phyloP scores from a whole-genome alignment of 92 coral and sea anemone genomes.

The Plumapathes pennacea region DNA sequence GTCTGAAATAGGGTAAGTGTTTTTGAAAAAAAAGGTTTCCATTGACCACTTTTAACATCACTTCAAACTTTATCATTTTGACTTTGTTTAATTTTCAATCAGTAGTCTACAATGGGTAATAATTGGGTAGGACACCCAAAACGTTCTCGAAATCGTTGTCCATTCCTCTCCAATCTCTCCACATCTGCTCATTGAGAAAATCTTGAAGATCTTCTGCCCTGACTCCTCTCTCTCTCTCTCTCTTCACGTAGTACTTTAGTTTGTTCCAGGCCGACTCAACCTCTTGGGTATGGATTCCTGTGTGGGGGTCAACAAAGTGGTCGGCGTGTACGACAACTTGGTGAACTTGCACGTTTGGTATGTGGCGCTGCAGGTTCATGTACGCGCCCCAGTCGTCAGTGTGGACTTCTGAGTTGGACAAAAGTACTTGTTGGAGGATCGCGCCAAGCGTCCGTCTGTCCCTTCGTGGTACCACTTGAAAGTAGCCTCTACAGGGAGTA shows the following conservation, averaged over 20 bases:
- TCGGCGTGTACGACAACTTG: neutral
- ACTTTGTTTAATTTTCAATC: no score
- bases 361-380: neutral
- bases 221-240: conserved; percentile 9
- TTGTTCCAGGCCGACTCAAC: conserved; percentile 3
- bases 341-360: neutral
- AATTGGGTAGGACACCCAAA: no score
- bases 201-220: conserved; percentile 1
- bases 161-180: conserved; percentile 14
- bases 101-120: no score
- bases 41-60: no score
- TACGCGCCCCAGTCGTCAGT: conserved; percentile 12
- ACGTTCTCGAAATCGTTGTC: neutral
- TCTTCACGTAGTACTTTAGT: conserved; percentile 12
- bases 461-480: conserved; percentile 10
- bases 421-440: conserved; percentile 1
- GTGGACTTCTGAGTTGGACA: neutral
- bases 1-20: no score
- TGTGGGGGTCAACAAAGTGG: neutral
- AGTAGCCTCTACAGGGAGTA: conserved; percentile 12
- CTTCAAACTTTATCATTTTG: no score
- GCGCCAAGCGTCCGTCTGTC: conserved; percentile 10
- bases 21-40: no score
- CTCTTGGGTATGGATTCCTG: conserved; percentile 1
- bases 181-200: conserved; percentile 16